Percentiles rank a stretch among this genome's conserved stretches.
Conservation (phyloP, 2,113 vertebrate genomes). For the Corythaeola cristata region DNA sequence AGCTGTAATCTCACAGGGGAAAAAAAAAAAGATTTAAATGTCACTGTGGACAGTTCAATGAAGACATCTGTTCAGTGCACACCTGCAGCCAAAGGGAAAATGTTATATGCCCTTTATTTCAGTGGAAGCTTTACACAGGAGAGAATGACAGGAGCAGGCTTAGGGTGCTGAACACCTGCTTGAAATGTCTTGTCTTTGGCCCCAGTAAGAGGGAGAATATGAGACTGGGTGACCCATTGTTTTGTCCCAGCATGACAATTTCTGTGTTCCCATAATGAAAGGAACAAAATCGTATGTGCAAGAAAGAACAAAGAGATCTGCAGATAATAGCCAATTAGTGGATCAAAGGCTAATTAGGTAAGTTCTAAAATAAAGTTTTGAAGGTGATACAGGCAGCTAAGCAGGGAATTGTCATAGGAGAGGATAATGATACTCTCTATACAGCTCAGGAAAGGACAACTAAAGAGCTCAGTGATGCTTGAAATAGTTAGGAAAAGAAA, state of each 20-base stretch:
- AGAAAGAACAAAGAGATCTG: constrained; percentile 25
- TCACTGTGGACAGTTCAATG: constrained; percentile 1
- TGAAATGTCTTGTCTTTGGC: constrained; percentile 10
- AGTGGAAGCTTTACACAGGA: neutral
- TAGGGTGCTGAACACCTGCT: neutral
- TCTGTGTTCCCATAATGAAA: neutral
- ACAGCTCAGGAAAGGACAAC: constrained; percentile 1
- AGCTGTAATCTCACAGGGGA: neutral
- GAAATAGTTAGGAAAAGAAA: neutral
- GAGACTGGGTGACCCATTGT: constrained; percentile 16
- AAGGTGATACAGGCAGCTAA: constrained; percentile 61
- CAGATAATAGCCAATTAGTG: constrained; percentile 69
- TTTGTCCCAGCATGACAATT: constrained; percentile 37
- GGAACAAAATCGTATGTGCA: constrained; percentile 9
- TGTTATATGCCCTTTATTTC: neutral
- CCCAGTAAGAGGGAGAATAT: neutral
- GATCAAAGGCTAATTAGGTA: constrained; percentile 75
- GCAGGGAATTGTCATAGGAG: constrained; percentile 34
- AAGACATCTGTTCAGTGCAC: constrained; percentile 42
- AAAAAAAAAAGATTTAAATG: neutral
- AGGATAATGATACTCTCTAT: neutral
- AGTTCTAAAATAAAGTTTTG: constrained; percentile 72
- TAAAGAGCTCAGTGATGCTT: neutral
- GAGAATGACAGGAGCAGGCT: constrained; percentile 5
- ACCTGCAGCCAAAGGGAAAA: neutral